These are phyloP conservation scores for Pipistrellus kuhlii DNA, from an alignment of 2,797 vertebrate genomes.

Conservation along the genomic window DNA sequence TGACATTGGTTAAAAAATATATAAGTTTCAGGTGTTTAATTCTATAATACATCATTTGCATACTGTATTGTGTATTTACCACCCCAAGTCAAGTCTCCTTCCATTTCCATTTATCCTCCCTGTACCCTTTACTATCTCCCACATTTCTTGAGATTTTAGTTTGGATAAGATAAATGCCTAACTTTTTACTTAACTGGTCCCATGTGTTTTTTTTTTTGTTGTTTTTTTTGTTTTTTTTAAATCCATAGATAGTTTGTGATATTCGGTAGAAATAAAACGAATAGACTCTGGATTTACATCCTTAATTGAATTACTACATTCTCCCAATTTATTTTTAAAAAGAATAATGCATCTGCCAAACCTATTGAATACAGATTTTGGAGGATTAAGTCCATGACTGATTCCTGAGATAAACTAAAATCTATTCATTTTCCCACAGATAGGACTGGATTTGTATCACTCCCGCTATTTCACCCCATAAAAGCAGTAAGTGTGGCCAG, in stretches of 20 bases:
- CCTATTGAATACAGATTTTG: slow-evolving; percentile 34
- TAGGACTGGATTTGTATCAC: background rate
- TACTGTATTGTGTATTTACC: background rate
- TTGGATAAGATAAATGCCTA: background rate
- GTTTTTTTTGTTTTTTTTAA: too few relatives aligned
- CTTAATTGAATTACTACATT: slow-evolving; percentile 1
- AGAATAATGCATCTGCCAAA: slow-evolving; percentile 39
- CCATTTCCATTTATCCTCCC: background rate
- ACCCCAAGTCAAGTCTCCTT: background rate
- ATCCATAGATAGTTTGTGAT: background rate
- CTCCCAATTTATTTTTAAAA: slow-evolving; percentile 60
- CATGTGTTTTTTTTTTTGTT: slow-evolving; percentile 31
- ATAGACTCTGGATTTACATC: background rate
- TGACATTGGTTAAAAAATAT: background rate
- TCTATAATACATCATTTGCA: background rate
- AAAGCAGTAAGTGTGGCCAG: slow-evolving; percentile 34
- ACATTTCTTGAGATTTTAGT: background rate
- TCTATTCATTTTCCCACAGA: slow-evolving; percentile 48
- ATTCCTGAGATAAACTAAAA: slow-evolving; percentile 65
- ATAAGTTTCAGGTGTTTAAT: background rate
- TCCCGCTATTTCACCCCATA: background rate
- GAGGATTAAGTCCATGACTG: slow-evolving; percentile 21
- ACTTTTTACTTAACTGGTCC: background rate
- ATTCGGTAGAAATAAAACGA: slow-evolving; percentile 37
- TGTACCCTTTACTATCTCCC: background rate